These are phyloP conservation scores for Caerostris darwini DNA, from an alignment of 1,140 invertebrate species.

Conservation along the genomic window DNA sequence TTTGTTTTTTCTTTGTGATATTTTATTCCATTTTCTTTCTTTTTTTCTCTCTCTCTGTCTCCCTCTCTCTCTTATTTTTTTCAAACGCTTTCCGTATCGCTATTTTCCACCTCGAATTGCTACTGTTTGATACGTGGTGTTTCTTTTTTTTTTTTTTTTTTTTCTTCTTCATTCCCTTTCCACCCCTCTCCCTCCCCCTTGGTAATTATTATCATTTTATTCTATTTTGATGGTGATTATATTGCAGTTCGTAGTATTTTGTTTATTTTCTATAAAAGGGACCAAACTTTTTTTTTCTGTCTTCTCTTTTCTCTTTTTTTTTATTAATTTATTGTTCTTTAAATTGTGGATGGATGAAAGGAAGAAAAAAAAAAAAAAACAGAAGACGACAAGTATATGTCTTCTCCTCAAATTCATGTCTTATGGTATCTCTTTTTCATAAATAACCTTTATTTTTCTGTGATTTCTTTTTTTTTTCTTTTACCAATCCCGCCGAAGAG, in stretches of 20 bases:
- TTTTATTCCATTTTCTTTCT: constrained; percentile 2
- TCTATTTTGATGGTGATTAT: background rate
- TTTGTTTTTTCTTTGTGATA: background rate
- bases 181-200: background rate
- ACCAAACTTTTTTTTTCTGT: background rate
- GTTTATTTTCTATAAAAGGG: background rate
- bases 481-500: background rate
- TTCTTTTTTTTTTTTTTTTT: background rate
- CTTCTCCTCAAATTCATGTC: background rate
- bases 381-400: background rate
- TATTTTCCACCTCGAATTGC: constrained; percentile 10
- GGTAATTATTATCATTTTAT: constrained; percentile 41
- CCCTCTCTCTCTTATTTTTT: too few relatives aligned
- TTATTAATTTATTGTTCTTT: background rate
- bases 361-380: background rate
- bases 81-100: background rate
- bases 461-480: background rate
- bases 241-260: background rate
- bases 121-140: background rate
- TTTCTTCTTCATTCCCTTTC: too few relatives aligned
- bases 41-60: background rate
- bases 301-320: too few relatives aligned
- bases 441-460: background rate
- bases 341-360: background rate
- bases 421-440: constrained; percentile 28